Base-by-base conservation (phyloP, 2,888 invertebrate species). In the Hirtodrosophila trivittata region DNA sequence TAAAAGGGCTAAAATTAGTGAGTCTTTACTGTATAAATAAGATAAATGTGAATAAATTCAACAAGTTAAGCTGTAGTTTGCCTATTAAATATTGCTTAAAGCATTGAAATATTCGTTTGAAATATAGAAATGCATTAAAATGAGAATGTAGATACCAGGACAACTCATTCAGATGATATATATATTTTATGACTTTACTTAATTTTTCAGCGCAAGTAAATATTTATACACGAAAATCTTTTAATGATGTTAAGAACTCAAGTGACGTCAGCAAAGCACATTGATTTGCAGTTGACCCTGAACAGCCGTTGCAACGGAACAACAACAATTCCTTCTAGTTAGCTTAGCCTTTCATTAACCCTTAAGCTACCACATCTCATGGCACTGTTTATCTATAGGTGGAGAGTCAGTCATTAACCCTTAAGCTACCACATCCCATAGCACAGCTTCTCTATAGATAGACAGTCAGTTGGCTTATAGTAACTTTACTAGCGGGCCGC, bases 251-350 rank as follows among this genome's bases (percentile, higher is more conserved):
- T 14, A 8, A 45, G 41, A 39, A 39, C 6, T 3, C 16, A 5
- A 8, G 3, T 62, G 56, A 62, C 68, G 47, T 56, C 56, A 50
- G 12, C 28, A 12, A 2, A 16, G 32, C 9, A n/a, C 10, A 16
- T 21, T 37, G 38, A 55, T n/a, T 7, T 14, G 21, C 2, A 25
- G 51, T 21, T 68, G 64, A 63, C 68, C 68, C 18, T 70, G 70
- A 63, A 35, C 9, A 14, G 6, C 25, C 26, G 4, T 5, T 39
- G 10, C 26, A 74, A 57, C 52, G 69, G 69, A n/a, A 73, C 25
- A 21, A 13, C 3, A 45, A 21, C n/a, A 14, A 35, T 13, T 9
- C 14, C 6, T 28, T 21, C 5, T 16, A 13, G n/a, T 13, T 52
- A 9, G 13, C n/a, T 10, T 16, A 0, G 46, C 9, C 26, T 39